These are phyloP conservation scores for Tetramorium parvispinum DNA, from an alignment of 1,140 invertebrate genomes.

Conservation along the genomic window DNA sequence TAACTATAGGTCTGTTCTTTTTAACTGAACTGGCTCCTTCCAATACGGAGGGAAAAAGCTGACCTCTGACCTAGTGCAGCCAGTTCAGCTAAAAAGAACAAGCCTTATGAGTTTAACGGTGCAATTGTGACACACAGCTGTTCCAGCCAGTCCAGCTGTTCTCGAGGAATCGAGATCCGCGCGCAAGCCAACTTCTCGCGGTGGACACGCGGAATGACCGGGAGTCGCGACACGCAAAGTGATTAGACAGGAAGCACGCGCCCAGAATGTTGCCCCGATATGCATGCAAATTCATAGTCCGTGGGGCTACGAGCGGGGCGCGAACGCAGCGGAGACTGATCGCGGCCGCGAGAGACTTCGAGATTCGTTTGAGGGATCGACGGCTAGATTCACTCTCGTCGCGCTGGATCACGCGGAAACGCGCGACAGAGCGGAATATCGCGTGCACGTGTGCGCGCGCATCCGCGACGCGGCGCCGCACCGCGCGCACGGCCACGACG, in stretches of 20 bases:
- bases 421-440: not conserved
- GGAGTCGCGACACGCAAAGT: not conserved
- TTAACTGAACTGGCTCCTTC: no score
- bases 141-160: no score
- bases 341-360: not conserved
- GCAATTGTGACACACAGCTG: no score
- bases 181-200: not conserved
- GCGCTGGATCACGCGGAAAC: constrained; percentile 38
- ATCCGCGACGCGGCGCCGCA: not conserved
- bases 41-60: no score
- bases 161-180: not conserved
- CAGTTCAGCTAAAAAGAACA: no score
- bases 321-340: not conserved
- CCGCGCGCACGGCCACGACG: not conserved
- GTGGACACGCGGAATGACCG: not conserved
- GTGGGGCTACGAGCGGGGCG: not conserved
- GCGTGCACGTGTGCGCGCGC: constrained; percentile 37
- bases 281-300: not conserved
- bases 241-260: not conserved
- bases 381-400: constrained; percentile 28
- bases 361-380: not conserved
- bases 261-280: not conserved
- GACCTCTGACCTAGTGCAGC: no score
- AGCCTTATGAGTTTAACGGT: no score
- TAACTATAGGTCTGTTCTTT: no score